Evolutionary conservation across 2,888 invertebrate species (phyloP), one percentile per base, ranked within the genome.

Genomic region (Dimorphilus gyrociliatus): DNA sequence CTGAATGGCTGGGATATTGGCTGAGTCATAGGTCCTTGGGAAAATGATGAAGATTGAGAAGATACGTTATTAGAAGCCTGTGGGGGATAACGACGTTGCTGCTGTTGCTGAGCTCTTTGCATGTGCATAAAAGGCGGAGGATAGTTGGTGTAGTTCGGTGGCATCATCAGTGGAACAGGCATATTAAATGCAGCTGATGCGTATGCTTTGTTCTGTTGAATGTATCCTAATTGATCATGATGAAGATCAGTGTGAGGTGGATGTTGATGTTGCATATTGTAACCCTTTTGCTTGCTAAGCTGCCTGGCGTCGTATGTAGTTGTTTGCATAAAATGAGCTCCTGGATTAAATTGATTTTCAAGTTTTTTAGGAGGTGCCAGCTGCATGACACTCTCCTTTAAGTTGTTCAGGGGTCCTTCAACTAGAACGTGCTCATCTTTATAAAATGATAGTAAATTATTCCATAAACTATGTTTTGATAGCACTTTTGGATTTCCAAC

Each of bases 401-500:
- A 67, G 63, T 94, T 94, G 45, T 85, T 90, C 19, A 99, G 67
- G 0, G 97, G 92, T 0, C 97, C 97, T 64, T 97, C 97, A 4
- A 94, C 92, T 13, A 97, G 68, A 23, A 86, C 84, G 56, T 85
- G 82, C 41, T 92, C 82, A 59, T 94, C 94, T 60, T 97, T 94
- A 68, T 88, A 94, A 60, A 90, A 90, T 24, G 82, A 85, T 37
- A 97, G 69, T 46, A 97, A 69, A 55, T 97, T 92, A 63, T 97
- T 92, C 97, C 97, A 97, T 2, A 97, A 29, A 33, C 49, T 50
- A 50, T 69, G 69, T 62, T 92, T 92, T 5, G 92, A 86, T 3
- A 99, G 69, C 12, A 99, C 92, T 64, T 94, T 97, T 0, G 97
- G 94, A 66, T 97, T 99, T 30, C 97, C 97, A 31, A 99, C 88